These are phyloP conservation scores for Hirtodrosophila histrioides DNA, from an alignment of 2,888 invertebrate species.

Conservation along the genomic window DNA sequence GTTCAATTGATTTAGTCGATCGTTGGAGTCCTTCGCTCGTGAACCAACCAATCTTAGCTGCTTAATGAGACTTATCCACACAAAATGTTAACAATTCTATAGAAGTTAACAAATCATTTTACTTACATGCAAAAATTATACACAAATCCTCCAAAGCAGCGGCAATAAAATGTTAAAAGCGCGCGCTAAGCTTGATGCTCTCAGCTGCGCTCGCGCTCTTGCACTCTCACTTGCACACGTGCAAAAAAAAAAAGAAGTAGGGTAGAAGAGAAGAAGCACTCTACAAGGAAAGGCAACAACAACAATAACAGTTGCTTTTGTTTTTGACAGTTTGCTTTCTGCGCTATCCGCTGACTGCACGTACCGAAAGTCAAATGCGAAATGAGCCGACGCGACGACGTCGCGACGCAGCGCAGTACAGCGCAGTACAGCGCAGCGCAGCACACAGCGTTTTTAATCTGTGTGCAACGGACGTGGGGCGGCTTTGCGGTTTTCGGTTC, in stretches of 20 bases:
- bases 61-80: constrained; percentile 20
- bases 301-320: constrained; percentile 33
- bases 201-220: constrained; percentile 22
- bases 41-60: constrained; percentile 9
- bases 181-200: constrained; percentile 30
- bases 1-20: too few relatives aligned
- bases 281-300: constrained; percentile 24
- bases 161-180: constrained; percentile 33
- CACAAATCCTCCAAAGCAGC: constrained; percentile 12
- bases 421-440: constrained; percentile 30
- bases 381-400: constrained; percentile 57
- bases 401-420: constrained; percentile 43
- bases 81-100: not conserved
- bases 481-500: constrained; percentile 28
- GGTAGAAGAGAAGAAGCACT: constrained; percentile 14
- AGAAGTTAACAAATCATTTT: constrained; percentile 4
- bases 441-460: constrained; percentile 43
- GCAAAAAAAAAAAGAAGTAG: constrained; percentile 32
- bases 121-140: constrained; percentile 56
- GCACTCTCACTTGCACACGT: constrained; percentile 44
- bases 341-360: constrained; percentile 59
- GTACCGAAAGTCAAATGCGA: constrained; percentile 77
- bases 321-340: constrained; percentile 38
- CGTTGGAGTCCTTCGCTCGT: too few relatives aligned
- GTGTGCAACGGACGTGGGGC: constrained; percentile 39